Base-by-base conservation (phyloP, 2,797 vertebrate species). In the Gambelia wislizenii region DNA sequence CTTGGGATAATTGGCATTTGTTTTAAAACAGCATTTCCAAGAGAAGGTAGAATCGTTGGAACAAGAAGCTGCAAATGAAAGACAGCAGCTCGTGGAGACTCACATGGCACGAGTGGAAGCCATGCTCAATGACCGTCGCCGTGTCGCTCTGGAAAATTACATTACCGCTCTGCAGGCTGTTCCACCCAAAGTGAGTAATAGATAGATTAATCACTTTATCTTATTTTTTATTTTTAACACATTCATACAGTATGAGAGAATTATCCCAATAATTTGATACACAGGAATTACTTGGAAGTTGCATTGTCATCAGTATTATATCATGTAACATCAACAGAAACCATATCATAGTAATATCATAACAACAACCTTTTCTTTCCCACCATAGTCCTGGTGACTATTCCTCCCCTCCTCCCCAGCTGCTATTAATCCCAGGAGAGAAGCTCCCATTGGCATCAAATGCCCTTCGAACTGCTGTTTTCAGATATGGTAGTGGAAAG, bases 21-120 rank as follows among this genome's bases (percentile, higher is more conserved):
- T 84, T 36, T 0, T 90, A 1, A 86, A 92, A 87, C 96, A 99
- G 99, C 99, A 98, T 92, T 99, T 99, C 97, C 99, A 99, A 97
- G 98, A 99, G 96, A 99, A 99, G 96, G 99, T 99, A 91, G 99
- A 99, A 92, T 98, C 98, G 0, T 95, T 99, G 96, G 99, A 99
- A 95, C 98, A 99, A 96, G 98, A 99, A 95, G 99, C 98, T 0
- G 98, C 99, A 52, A 98, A 98, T 0, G 99, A 99, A 95, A 97
- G 99, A 0, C 99, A 99, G 93, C 99, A 99, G 96, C 95, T 99
- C 93, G 99, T 99, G 84, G 99, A 99, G 97, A 99, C 99, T 0
- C 99, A 99, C 95, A 99, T 99, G 99, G 99, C 98, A 33, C 97
- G 99, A 1, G 99, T 99, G 86, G 99, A 99, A 94, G 98, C 99